Base-by-base conservation (phyloP, 2,888 invertebrate genomes). In the Hofmannophila pseudospretella region DNA sequence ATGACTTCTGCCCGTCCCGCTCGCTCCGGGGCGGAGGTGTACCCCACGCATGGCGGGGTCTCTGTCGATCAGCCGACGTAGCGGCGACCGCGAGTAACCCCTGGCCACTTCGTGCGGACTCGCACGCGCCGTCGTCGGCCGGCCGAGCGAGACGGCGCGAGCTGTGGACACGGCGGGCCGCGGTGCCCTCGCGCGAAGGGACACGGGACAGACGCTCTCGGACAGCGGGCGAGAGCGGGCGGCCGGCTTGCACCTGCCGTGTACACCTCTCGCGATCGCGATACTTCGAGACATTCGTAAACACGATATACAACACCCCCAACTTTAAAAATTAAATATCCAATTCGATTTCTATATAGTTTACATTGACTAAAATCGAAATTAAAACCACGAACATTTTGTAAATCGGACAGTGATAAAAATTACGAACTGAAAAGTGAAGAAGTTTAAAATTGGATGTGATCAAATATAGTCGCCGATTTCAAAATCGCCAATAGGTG, bases 151-250 rank as follows among this genome's bases (percentile, higher is more conserved):
- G 85, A 84, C 63, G 69, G 81, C 69, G 76, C 63, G 71, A 77
- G 48, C 72, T 64, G 77, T 70, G 81, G 82, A 81, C 85, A 81
- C 65, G 70, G 71, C 80, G 76, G 78, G 77, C 79, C 79, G 72
- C 71, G 70, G 73, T 80, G 84, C 81, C 82, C 82, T 84, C 80
- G 84, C 77, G 79, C 71, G 67, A 85, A 86, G 87, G 87, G 86
- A 87, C 86, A 86, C 76, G 76, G 85, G 87, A 82, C 87, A 88
- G 87, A 87, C 87, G 87, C 80, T 84, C 84, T 86, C 84, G 87
- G 87, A 87, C 88, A 87, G 64, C 87, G 82, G 86, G 80, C 87
- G 84, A 79, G 87, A 84, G 86, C 85, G 84, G 87, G 82, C 81
- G 86, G 77, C 76, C 76, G 81, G 78, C 78, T 75, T 62, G 77